Evolutionary conservation across 2,113 vertebrate species (phyloP).

Genomic region (Bubo blakistoni): DNA sequence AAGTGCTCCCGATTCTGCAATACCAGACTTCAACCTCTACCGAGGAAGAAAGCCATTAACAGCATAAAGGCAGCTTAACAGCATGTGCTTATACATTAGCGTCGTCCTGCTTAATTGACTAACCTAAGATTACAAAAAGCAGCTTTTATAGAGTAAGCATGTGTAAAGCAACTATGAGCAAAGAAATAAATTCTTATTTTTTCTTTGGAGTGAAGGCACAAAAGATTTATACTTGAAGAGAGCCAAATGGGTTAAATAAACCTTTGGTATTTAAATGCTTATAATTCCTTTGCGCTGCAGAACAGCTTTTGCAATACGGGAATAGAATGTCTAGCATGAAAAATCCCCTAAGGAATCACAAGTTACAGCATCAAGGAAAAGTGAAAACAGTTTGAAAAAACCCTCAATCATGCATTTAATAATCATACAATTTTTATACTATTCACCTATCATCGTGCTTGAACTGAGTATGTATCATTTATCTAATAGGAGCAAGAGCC

Average conservation of each 20-base stretch:
- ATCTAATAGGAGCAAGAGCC: conserved; percentile 45
- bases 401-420: conserved; percentile 38
- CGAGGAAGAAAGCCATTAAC: not conserved
- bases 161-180: not conserved
- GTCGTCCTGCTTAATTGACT: not conserved
- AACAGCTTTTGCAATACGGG: conserved; percentile 8
- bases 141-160: not conserved
- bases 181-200: not conserved
- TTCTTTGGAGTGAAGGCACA: not conserved
- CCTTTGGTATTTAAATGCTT: conserved; percentile 6
- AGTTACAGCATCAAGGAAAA: conserved; percentile 10
- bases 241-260: conserved; percentile 46
- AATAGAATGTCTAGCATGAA: conserved; percentile 19
- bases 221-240: not conserved
- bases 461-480: conserved; percentile 17
- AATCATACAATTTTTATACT: conserved; percentile 37
- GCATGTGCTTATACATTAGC: not conserved
- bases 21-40: not conserved
- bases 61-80: not conserved
- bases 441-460: conserved; percentile 33
- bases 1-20: not conserved
- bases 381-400: conserved; percentile 19
- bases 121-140: not conserved
- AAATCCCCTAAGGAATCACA: conserved; percentile 9
- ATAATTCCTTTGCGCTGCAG: conserved; percentile 7